Base-by-base conservation (phyloP, 2,888 invertebrate species). In the Melolontha melolontha region DNA sequence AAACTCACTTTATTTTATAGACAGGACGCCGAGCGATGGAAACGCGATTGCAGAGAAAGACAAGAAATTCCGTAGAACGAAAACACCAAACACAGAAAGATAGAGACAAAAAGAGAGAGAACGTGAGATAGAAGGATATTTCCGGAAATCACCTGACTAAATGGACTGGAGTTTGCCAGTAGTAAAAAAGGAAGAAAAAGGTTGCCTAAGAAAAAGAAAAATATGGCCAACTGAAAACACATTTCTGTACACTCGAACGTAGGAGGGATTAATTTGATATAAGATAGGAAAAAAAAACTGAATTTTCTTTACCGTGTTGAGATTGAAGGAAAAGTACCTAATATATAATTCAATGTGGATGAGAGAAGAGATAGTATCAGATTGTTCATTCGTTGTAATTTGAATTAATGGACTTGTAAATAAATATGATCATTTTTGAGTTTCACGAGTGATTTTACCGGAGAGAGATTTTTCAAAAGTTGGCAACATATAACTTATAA, bases 1-100 rank as follows among this genome's bases (percentile, higher is more conserved):
- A 75, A 77, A 76, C 74, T 76, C 77, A 75, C 77, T 76, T 78
- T 78, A 78, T 77, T 76, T 78, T 75, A 75, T 75, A 74, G 71
- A 75, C 73, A 72, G 75, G 51, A 51, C 16, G 40, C 17, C 27
- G 72, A 75, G 74, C 73, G 74, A 72, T 72, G 71, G 75, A 75
- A 75, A 75, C 75, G 74, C 73, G 75, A 75, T 75, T 74, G 74
- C 17, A 7, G 47, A 14, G 47, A 27, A 50, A 27, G 27, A 17
- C 17, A 17, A 50, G 11, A 50, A 50, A 50, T 27, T 34, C 34
- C 10, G 34, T 34, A 34, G 10, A 8, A 10, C 34, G 34, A 34
- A 34, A 6, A 6, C 34, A 34, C 34, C 22, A 34, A 2, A 10
- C 34, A 10, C 6, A 6, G 34, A 34, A 34, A 34, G 2, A 34